Conservation (phyloP, 2,888 invertebrate genomes). For the Andrena haemorrhoa region DNA sequence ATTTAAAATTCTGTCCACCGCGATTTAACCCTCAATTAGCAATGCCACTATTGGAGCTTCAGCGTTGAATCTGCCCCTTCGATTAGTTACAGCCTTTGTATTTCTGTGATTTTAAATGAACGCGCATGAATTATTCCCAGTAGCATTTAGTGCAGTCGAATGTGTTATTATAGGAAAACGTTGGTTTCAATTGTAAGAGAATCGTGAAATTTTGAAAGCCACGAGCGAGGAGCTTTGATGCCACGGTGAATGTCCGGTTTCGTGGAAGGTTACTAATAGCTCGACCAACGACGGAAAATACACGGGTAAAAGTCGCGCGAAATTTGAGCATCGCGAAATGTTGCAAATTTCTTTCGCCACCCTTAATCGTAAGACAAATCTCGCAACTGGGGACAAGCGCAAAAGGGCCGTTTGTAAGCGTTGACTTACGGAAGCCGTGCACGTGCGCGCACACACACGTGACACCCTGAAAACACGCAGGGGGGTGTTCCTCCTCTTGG, state of each 20-base stretch:
- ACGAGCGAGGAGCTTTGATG: background rate
- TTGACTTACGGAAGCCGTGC: constrained; percentile 40
- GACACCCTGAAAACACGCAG: background rate
- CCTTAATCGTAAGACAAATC: constrained; percentile 47
- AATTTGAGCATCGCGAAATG: background rate
- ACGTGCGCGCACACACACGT: background rate
- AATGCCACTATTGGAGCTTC: too few relatives aligned
- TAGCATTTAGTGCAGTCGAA: too few relatives aligned
- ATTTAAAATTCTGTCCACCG: too few relatives aligned
- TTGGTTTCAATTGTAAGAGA: background rate
- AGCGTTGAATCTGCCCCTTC: too few relatives aligned
- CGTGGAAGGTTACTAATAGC: background rate
- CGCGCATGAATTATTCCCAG: too few relatives aligned
- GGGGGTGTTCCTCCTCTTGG: constrained; percentile 37
- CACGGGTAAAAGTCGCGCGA: background rate
- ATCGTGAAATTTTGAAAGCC: background rate
- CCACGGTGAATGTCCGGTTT: background rate
- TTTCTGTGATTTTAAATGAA: too few relatives aligned
- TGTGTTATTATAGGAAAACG: too few relatives aligned
- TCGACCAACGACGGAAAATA: background rate
- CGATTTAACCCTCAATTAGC: too few relatives aligned
- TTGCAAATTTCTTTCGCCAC: constrained; percentile 24
- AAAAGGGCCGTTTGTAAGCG: constrained; percentile 53
- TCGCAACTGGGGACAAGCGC: constrained; percentile 29
- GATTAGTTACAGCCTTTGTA: too few relatives aligned